Evolutionary conservation across 2,797 vertebrate genomes (phyloP).

Genomic region (Oophaga sylvatica): DNA sequence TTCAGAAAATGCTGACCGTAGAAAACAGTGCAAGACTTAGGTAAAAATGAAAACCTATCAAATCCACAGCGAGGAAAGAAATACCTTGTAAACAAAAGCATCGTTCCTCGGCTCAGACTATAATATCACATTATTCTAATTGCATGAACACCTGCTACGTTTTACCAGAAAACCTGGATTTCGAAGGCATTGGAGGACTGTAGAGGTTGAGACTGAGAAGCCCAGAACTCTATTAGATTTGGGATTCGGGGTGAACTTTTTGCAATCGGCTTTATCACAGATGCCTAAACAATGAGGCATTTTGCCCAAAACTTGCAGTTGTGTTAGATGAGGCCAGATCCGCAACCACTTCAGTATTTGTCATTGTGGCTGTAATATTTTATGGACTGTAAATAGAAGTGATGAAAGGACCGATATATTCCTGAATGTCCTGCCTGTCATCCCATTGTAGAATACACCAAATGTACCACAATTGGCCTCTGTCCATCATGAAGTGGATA

Average conservation of each 20-base stretch:
- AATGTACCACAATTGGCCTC: too few relatives aligned
- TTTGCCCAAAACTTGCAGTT: slow-evolving; percentile 17
- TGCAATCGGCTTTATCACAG: slow-evolving; percentile 8
- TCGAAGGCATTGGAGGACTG: slow-evolving; percentile 23
- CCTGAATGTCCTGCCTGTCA: too few relatives aligned
- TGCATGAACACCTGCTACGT: slow-evolving; percentile 27
- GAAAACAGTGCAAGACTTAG: background rate
- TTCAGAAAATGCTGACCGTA: slow-evolving; percentile 22
- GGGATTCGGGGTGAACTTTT: slow-evolving; percentile 23
- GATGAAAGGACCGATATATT: too few relatives aligned
- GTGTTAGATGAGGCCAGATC: background rate
- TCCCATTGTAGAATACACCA: too few relatives aligned
- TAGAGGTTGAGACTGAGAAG: slow-evolving; percentile 3
- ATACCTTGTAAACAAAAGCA: slow-evolving; percentile 26
- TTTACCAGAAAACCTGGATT: slow-evolving; percentile 32
- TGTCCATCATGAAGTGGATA: too few relatives aligned
- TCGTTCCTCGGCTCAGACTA: slow-evolving; percentile 5
- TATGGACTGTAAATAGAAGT: background rate
- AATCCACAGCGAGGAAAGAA: slow-evolving; percentile 4
- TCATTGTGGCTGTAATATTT: background rate
- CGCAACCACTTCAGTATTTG: background rate
- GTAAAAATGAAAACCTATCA: slow-evolving; percentile 6
- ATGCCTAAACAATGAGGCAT: background rate
- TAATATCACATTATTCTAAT: slow-evolving; percentile 48
- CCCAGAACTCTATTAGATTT: slow-evolving; percentile 36